Conservation (phyloP, 2,888 invertebrate species). For the Drosophila kuntzei region DNA sequence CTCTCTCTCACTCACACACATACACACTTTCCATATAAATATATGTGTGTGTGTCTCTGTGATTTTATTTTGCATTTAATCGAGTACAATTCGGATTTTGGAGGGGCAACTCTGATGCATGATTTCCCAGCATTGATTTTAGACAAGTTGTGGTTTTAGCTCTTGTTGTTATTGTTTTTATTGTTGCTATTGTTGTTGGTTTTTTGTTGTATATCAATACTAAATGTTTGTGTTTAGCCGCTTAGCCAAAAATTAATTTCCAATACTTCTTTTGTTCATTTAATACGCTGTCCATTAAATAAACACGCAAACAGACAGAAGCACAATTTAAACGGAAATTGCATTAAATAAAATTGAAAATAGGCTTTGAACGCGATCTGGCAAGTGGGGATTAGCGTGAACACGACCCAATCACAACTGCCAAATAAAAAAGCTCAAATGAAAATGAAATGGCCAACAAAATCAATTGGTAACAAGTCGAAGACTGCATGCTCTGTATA, state of each 20-base stretch:
- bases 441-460: slow-evolving; percentile 13
- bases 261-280: slow-evolving; percentile 53
- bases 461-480: neutral
- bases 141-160: slow-evolving; percentile 12
- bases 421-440: slow-evolving; percentile 33
- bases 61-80: slow-evolving; percentile 70
- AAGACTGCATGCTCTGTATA: slow-evolving; percentile 18
- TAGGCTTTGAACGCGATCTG: slow-evolving; percentile 46
- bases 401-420: slow-evolving; percentile 61
- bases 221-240: slow-evolving; percentile 58
- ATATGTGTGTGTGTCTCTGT: slow-evolving; percentile 18
- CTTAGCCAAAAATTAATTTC: slow-evolving; percentile 70
- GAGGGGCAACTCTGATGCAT: slow-evolving; percentile 45
- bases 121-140: slow-evolving; percentile 55
- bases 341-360: slow-evolving; percentile 74
- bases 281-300: slow-evolving; percentile 68
- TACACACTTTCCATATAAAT: neutral
- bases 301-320: slow-evolving; percentile 27
- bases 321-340: slow-evolving; percentile 47
- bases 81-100: slow-evolving; percentile 64
- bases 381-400: slow-evolving; percentile 64
- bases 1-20: neutral
- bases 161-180: slow-evolving; percentile 7
- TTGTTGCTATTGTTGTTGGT: slow-evolving; percentile 1
- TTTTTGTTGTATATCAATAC: slow-evolving; percentile 23